Base-by-base conservation (phyloP, 2,113 vertebrate genomes). In the Tychaedon coryphoeus region DNA sequence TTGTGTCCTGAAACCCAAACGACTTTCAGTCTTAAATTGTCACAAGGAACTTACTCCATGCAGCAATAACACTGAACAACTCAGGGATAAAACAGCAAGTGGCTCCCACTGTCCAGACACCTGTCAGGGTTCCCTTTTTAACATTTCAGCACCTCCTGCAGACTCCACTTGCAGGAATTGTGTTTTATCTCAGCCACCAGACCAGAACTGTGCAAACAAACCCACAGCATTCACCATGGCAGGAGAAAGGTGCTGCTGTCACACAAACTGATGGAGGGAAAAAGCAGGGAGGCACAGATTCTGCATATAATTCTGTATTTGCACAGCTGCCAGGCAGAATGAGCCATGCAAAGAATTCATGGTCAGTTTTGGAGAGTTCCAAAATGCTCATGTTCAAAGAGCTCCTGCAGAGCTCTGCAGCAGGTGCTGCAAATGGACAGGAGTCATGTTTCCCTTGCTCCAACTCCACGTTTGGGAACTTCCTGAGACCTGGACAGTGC, bases 151-250 rank as follows among this genome's bases (percentile, higher is more conserved):
- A 69, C 33, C 54, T 90, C 70, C 81, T 85, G 85, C 91, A 91
- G 58, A 43, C 42, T 47, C 31, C 29, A 6, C 66, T 57, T 33
- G 43, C 65, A 85, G 80, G 65, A 78, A 29, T 8, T 36, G 19
- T 51, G 17, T 58, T 61, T 3, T 7, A 45, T 4, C 3, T 2
- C 47, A 84, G 67, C 12, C 65, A 92, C 48, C 75, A 73, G 86
- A 86, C 4, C 70, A 85, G 45, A 77, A 10, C 70, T 62, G 66
- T 4, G 42, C 22, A 38, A 90, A 82, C n/a, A 34, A 60, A 87
- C 18, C 42, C 77, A n/a, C 0, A 0, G 10, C 31, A 36, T 22
- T 34, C 17, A 34, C 24, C 0, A 0, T 6, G 36, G 20, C 58
- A 80, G 31, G 54, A 69, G 28, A 72, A 88, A 65, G 33, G 53